Evolutionary conservation across 2,113 vertebrate genomes (phyloP), one percentile per base, ranked within the genome.

Genomic region (Diphyllodes magnificus): DNA sequence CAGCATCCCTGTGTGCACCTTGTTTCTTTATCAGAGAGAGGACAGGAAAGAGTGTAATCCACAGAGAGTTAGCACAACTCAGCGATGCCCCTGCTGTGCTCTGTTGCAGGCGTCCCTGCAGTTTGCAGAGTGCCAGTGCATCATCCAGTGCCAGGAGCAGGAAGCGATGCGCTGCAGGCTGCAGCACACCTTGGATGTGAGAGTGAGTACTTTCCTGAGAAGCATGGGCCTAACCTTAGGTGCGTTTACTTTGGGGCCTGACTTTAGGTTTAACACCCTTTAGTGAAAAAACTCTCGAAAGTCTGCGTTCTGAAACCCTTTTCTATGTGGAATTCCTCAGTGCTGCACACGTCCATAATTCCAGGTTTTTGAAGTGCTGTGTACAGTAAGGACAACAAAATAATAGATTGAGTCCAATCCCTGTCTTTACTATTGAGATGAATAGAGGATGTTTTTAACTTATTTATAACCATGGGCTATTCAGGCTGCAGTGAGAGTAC

Each of bases 61-160:
- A 30, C 59, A 53, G 39, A 15, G 28, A 49, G 15, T 4, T 6
- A 56, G 24, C 18, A n/a, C 40, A 61, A 14, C 8, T 57, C 25
- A 47, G 17, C 14, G 2, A 2, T 47, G 15, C 10, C 28, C 23
- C 6, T 45, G 22, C 4, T 60, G 2, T 57, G 51, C 75, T 63
- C 35, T 53, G n/a, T 95, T 84, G 33, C 96, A 99, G 99, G 98
- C 98, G 77, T 98, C 97, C 25, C 93, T 98, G 96, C 98, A 98
- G 83, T 98, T 99, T 96, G 97, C 98, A 71, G 98, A 98, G 94
- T 98, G 98, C 92, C 99, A 98, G 93, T 97, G 98, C 82, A 97
- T 98, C 82, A 98, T 99, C 94, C 99, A 99, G 88, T 97, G 96
- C 61, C 98, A 98, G 87, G 98, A 99, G 12, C 98, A 99, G 92